These are phyloP conservation scores for Lottia scabra DNA, from an alignment of 2,888 invertebrate genomes.

Conservation along the genomic window DNA sequence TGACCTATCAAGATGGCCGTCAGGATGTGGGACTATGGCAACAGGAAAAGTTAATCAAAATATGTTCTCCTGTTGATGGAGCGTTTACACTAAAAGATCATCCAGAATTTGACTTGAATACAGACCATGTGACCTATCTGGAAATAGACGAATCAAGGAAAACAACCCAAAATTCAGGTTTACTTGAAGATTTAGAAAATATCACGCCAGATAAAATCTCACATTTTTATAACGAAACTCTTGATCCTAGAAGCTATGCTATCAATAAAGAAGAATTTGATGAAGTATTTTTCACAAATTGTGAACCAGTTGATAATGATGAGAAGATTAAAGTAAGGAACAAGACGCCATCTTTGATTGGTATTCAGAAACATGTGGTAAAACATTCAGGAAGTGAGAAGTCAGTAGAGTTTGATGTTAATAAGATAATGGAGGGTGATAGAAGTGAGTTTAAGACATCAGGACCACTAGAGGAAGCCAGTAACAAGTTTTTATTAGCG, in stretches of 20 bases:
- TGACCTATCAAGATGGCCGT: constrained; percentile 59
- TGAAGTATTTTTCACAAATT: constrained; percentile 54
- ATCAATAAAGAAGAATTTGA: constrained; percentile 62
- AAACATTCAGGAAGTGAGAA: constrained; percentile 48
- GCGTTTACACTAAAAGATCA: constrained; percentile 62
- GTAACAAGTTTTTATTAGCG: constrained; percentile 56
- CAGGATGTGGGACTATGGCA: constrained; percentile 68
- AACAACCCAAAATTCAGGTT: background rate
- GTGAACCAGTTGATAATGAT: constrained; percentile 14
- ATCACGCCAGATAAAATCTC: constrained; percentile 36
- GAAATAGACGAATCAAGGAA: constrained; percentile 28
- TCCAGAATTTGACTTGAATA: constrained; percentile 58
- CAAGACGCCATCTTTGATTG: constrained; percentile 55
- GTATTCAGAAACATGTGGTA: constrained; percentile 60
- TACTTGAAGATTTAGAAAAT: background rate
- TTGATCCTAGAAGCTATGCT: constrained; percentile 61
- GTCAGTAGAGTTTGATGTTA: constrained; percentile 48
- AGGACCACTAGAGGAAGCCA: constrained; percentile 59
- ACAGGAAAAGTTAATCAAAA: constrained; percentile 61
- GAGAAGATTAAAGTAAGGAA: constrained; percentile 56
- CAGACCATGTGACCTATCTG: constrained; percentile 49
- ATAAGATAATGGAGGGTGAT: constrained; percentile 49
- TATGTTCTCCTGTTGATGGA: constrained; percentile 49
- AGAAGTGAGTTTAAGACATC: constrained; percentile 46
- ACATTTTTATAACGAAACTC: constrained; percentile 53